These are phyloP conservation scores for Platichthys stellatus DNA, from an alignment of 2,113 vertebrate genomes.

Conservation along the genomic window DNA sequence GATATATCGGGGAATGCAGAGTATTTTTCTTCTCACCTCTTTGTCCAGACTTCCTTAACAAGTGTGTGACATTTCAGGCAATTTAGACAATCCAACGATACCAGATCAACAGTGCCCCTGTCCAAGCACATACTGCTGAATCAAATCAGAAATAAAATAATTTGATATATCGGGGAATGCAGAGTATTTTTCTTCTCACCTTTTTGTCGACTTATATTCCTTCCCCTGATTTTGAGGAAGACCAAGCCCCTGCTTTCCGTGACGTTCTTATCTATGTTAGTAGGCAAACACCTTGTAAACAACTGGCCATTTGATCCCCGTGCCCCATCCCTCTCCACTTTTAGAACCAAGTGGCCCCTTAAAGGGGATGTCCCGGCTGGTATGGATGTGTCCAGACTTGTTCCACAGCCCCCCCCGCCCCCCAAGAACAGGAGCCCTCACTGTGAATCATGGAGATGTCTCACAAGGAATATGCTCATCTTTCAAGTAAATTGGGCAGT, in stretches of 20 bases:
- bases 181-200: not conserved
- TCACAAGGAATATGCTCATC: conserved; percentile 59
- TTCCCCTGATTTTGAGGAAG: not conserved
- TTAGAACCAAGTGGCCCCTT: conserved; percentile 73
- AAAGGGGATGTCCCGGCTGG: conserved; percentile 63
- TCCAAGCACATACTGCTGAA: not conserved
- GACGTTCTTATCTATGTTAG: conserved; percentile 42
- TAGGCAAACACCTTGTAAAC: conserved; percentile 64
- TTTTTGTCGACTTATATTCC: not conserved
- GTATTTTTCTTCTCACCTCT: not conserved
- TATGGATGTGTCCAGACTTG: conserved; percentile 72
- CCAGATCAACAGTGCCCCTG: not conserved
- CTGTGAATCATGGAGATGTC: conserved; percentile 57
- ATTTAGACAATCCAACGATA: not conserved
- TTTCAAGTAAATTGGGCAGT: conserved; percentile 56
- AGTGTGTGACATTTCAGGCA: conserved; percentile 1
- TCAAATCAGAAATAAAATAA: not conserved
- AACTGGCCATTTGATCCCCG: conserved; percentile 67
- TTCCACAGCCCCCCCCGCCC: conserved; percentile 3
- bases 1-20: not conserved
- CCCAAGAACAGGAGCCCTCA: conserved; percentile 22
- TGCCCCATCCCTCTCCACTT: conserved; percentile 60
- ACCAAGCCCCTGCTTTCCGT: conserved; percentile 21
- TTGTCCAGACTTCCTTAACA: conserved; percentile 10
- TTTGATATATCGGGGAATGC: not conserved